Evolutionary conservation across 2,113 vertebrate genomes (phyloP).

Genomic region (Thalassoma bifasciatum): DNA sequence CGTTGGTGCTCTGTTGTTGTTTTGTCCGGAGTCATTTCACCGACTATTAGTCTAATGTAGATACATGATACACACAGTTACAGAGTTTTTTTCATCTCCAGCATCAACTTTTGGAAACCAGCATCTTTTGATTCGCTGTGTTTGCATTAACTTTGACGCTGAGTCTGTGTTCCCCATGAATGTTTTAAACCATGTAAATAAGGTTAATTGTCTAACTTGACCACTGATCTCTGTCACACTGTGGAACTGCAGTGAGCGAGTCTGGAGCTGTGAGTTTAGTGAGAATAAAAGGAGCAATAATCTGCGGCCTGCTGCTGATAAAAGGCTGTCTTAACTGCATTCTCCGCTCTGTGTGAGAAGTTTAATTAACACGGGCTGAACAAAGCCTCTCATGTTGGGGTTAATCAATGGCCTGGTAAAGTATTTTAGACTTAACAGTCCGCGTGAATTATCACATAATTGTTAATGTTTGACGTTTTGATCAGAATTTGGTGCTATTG

Average conservation of each 20-base stretch:
- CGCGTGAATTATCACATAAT: not conserved
- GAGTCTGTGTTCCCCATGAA: conserved; percentile 2
- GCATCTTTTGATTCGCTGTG: conserved; percentile 2
- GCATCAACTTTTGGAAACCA: not conserved
- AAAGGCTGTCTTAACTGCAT: conserved; percentile 37
- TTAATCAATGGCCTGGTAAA: conserved; percentile 32
- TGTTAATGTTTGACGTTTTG: not conserved
- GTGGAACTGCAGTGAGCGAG: conserved; percentile 24
- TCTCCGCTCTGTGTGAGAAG: conserved; percentile 26
- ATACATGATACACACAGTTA: not conserved
- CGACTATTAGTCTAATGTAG: too few species aligned
- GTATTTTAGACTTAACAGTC: not conserved
- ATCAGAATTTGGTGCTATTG: not conserved
- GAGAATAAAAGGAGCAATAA: conserved; percentile 19
- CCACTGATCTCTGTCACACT: conserved; percentile 9
- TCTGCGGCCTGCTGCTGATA: conserved; percentile 23
- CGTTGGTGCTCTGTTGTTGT: too few species aligned
- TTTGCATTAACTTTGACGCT: not conserved
- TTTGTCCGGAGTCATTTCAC: too few species aligned
- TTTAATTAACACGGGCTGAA: conserved; percentile 49
- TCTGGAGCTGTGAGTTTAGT: conserved; percentile 13
- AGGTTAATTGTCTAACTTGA: conserved; percentile 51
- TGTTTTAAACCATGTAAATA: conserved; percentile 27
- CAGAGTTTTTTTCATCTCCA: not conserved
- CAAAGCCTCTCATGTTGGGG: conserved; percentile 36